Conservation (phyloP, 1,140 invertebrate genomes). For the Antheraea mylitta region DNA sequence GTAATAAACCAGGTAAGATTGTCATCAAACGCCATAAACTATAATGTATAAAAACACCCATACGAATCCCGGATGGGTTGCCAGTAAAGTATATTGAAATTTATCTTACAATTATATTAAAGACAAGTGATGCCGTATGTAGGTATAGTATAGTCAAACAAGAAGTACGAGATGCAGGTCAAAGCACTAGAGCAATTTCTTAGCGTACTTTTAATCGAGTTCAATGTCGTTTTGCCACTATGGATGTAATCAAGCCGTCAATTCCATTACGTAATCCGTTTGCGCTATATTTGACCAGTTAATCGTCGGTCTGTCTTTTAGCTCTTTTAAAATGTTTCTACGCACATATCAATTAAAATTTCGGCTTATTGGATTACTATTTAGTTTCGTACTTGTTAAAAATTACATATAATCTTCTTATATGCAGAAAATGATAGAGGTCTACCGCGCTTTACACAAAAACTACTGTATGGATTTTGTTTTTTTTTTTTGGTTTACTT, state of each 20-base stretch:
- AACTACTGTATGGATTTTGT: no score
- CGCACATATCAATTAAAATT: constrained; percentile 1
- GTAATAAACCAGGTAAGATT: no score
- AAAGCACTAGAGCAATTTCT: constrained; percentile 4
- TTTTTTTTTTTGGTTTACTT: no score
- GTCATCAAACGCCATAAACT: no score
- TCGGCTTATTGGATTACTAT: neutral
- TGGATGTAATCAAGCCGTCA: constrained; percentile 1
- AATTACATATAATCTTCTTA: no score
- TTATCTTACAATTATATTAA: no score
- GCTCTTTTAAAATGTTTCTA: neutral
- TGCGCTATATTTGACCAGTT: constrained; percentile 18
- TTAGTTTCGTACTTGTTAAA: no score
- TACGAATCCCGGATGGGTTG: no score
- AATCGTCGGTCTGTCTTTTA: neutral
- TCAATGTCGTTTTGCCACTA: constrained; percentile 19
- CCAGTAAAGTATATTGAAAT: no score
- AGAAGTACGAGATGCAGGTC: neutral
- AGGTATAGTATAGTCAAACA: neutral
- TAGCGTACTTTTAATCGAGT: constrained; percentile 13
- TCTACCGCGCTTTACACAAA: no score
- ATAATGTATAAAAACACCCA: no score
- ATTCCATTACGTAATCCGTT: constrained; percentile 16
- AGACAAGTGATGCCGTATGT: neutral
- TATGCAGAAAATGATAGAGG: no score